Evolutionary conservation across 2,113 vertebrate genomes (phyloP).

Genomic region (Gnathonemus longibarbis): DNA sequence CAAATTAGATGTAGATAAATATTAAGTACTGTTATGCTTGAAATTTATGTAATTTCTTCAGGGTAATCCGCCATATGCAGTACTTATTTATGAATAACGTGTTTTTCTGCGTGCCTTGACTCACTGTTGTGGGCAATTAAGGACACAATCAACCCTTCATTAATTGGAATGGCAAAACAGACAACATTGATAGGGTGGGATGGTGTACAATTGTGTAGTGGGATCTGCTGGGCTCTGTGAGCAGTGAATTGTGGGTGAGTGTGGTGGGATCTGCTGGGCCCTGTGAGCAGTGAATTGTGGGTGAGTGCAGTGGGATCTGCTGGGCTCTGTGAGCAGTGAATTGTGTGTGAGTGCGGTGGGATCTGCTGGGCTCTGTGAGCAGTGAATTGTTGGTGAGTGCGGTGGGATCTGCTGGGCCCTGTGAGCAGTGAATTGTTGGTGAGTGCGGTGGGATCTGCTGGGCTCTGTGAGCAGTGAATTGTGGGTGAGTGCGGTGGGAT

Average conservation of each 20-base stretch:
- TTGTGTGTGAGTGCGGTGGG: background rate
- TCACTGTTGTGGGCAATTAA: background rate
- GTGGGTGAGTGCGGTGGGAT: background rate
- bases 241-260: background rate
- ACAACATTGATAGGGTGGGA: background rate
- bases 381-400: background rate
- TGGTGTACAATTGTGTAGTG: background rate
- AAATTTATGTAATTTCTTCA: background rate
- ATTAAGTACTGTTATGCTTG: background rate
- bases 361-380: no score
- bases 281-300: background rate
- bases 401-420: background rate
- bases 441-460: background rate
- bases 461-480: background rate
- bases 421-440: background rate
- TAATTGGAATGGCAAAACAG: background rate
- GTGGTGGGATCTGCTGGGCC: background rate
- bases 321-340: background rate
- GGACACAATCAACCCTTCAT: background rate
- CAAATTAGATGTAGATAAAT: background rate
- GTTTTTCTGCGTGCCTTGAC: background rate
- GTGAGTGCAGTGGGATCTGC: background rate
- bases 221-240: background rate
- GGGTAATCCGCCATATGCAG: background rate
- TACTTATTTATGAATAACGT: background rate